Evolutionary conservation across 2,113 vertebrate genomes (phyloP).

Genomic region (Todiramphus saurophagus): DNA sequence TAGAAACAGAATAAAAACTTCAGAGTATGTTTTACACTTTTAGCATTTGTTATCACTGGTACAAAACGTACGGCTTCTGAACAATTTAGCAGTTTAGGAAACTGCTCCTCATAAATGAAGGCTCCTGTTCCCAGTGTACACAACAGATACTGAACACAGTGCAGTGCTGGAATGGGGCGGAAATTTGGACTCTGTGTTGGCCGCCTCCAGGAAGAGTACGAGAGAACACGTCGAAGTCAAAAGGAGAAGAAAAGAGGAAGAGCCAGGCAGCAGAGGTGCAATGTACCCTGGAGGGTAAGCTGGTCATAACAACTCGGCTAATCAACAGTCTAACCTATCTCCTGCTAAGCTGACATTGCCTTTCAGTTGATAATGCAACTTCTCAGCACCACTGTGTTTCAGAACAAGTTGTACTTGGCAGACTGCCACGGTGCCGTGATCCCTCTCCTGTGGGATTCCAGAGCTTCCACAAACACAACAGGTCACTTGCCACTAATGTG

Average conservation of each 20-base stretch:
- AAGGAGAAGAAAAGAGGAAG: neutral
- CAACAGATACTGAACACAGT: neutral
- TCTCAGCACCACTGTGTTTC: slow-evolving; percentile 30
- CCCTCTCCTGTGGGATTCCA: slow-evolving; percentile 66
- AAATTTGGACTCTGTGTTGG: neutral
- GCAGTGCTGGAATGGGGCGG: fast-evolving
- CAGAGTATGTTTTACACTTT: neutral
- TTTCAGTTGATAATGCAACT: slow-evolving; percentile 58
- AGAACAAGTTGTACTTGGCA: slow-evolving; percentile 70
- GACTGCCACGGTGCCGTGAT: slow-evolving; percentile 40
- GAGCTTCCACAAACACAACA: slow-evolving; percentile 65
- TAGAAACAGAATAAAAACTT: neutral
- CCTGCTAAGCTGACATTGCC: neutral
- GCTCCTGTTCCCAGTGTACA: fast-evolving
- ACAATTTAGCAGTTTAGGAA: neutral
- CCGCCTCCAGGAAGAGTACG: neutral
- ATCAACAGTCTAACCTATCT: slow-evolving; percentile 46
- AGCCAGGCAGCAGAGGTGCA: neutral
- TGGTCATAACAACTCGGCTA: slow-evolving; percentile 11
- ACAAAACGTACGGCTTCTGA: neutral
- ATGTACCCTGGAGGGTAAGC: neutral
- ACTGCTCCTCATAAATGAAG: neutral
- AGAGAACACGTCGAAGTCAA: fast-evolving
- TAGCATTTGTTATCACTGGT: neutral
- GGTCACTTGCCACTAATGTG: slow-evolving; percentile 59